Evolutionary conservation across 1,140 invertebrate species (phyloP).

Genomic region (Drosophila subobscura): DNA sequence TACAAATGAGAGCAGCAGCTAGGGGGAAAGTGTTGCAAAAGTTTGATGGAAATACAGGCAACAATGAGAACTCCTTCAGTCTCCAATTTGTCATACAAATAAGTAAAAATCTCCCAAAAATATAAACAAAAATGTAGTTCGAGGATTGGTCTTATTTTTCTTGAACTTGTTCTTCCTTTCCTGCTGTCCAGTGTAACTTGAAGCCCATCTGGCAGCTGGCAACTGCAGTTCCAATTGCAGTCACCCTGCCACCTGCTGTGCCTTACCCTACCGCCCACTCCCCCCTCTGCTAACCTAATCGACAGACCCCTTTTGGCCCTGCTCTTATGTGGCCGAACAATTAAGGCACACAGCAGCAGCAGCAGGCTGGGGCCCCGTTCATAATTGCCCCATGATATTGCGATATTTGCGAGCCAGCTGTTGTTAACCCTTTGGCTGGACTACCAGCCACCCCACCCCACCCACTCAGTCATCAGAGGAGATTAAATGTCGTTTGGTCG

Average conservation of each 20-base stretch:
- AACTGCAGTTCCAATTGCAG: constrained; percentile 31
- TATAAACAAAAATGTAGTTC: too few species aligned
- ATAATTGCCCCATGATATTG: constrained; percentile 72
- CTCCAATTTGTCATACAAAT: too few species aligned
- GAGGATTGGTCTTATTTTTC: too few species aligned
- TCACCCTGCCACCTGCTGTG: constrained; percentile 56
- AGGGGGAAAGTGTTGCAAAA: too few species aligned
- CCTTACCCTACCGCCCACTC: constrained; percentile 3
- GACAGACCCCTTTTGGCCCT: constrained; percentile 14
- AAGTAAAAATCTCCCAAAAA: too few species aligned
- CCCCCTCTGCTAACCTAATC: not conserved
- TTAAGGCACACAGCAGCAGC: constrained; percentile 1
- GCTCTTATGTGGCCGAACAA: constrained; percentile 50
- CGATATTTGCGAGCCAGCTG: constrained; percentile 51
- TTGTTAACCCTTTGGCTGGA: constrained; percentile 51
- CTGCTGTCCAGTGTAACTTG: constrained; percentile 41
- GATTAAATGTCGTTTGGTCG: too few species aligned
- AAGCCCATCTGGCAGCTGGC: constrained; percentile 38
- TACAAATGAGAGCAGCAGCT: not conserved
- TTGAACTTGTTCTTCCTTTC: too few species aligned
- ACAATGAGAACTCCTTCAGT: too few species aligned
- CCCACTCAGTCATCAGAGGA: constrained; percentile 14
- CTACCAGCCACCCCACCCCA: constrained; percentile 8
- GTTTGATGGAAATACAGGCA: too few species aligned
- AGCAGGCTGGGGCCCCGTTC: too few species aligned